A percentile compares a stretch with the other conserved stretches of the same genome.
Conservation (phyloP, 2,113 vertebrate genomes). For the Cyrtonyx montezumae region DNA sequence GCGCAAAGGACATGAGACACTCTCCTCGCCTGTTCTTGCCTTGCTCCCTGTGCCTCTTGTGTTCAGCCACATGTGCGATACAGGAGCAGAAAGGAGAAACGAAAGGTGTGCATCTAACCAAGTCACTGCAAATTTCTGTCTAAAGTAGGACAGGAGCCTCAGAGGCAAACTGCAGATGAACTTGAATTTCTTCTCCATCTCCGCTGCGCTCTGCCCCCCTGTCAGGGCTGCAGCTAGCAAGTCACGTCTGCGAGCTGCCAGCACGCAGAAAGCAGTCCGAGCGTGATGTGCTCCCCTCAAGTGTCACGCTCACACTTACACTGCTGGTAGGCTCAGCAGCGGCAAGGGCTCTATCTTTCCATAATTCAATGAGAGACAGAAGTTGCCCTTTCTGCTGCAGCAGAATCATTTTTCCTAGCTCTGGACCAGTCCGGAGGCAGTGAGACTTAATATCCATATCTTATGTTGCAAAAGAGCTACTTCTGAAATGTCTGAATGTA, state of each 20-base stretch:
- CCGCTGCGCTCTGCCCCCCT: background rate
- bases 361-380: background rate
- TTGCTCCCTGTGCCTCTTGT: background rate
- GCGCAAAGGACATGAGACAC: background rate
- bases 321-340: background rate
- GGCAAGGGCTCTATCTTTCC: background rate
- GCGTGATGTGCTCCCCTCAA: background rate
- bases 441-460: background rate
- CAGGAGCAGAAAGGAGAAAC: background rate
- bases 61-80: fast-evolving
- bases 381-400: background rate
- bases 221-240: background rate
- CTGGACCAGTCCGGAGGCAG: background rate
- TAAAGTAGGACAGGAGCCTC: background rate
- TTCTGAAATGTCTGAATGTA: background rate
- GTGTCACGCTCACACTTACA: background rate
- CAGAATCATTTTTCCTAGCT: background rate
- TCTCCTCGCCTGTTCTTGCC: background rate
- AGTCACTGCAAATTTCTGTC: background rate
- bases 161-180: background rate
- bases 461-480: background rate
- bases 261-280: background rate
- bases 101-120: background rate
- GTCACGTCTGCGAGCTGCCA: background rate
- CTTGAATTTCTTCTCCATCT: background rate